Conservation (phyloP, 2,888 invertebrate genomes). For the Cheilosia scutellata region DNA sequence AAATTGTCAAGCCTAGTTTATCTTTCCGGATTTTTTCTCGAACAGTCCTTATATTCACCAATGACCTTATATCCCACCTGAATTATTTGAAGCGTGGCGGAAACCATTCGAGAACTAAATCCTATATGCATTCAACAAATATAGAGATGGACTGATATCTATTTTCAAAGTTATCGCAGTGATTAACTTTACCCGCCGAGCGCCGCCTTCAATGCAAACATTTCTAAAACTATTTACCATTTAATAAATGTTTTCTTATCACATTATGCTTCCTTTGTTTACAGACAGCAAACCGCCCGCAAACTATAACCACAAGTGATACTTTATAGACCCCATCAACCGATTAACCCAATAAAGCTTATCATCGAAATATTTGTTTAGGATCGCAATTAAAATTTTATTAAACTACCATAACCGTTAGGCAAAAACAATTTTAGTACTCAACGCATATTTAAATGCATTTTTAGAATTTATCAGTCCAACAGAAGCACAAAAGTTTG, state of each 20-base stretch:
- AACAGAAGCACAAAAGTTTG: not conserved
- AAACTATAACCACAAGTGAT: slow-evolving; percentile 28
- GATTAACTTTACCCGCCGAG: not conserved
- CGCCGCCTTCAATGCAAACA: not conserved
- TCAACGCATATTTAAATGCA: slow-evolving; percentile 53
- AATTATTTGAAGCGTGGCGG: too few species aligned
- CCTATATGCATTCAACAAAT: not conserved
- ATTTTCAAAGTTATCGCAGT: not conserved
- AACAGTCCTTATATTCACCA: too few species aligned
- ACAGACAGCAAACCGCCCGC: slow-evolving; percentile 9
- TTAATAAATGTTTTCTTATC: slow-evolving; percentile 41
- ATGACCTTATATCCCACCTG: too few species aligned
- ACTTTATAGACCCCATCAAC: slow-evolving; percentile 16
- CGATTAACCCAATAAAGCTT: slow-evolving; percentile 12
- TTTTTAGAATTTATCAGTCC: slow-evolving; percentile 8
- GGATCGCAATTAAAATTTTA: slow-evolving; percentile 67
- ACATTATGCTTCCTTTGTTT: slow-evolving; percentile 1
- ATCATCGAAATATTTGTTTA: slow-evolving; percentile 62
- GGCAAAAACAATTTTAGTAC: slow-evolving; percentile 41
- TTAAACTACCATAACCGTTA: slow-evolving; percentile 47
- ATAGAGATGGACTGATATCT: not conserved
- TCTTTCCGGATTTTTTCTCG: too few species aligned
- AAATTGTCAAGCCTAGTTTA: too few species aligned
- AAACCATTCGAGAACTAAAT: too few species aligned
- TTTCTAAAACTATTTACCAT: not conserved